Evolutionary conservation across 2,888 invertebrate genomes (phyloP), one percentile per base, ranked within the genome.

Genomic region (Apamea anceps): DNA sequence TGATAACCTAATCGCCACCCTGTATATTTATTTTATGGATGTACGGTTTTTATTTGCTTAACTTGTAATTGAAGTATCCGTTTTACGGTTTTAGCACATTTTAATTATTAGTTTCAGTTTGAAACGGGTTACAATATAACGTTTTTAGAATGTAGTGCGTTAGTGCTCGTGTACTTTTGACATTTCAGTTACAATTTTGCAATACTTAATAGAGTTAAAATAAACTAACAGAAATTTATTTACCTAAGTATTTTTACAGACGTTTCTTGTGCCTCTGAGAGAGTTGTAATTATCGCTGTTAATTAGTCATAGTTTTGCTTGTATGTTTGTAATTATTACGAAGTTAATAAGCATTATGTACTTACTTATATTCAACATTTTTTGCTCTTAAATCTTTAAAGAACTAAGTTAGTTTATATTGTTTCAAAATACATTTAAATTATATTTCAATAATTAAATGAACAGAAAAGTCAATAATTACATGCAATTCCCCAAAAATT

Each of bases 171-270:
- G 10, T 62, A 28, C 2, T 45, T 76, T 60, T 62, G 54, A 70
- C n/a, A 77, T 66, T 42, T 45, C 25, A 48, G n/a, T 73, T 32
- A 75, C 3, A 0, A 68, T 66, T 85, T 85, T 3, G 57, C 72
- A 75, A 51, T 25, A 25, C 25, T 3, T 60, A 12, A 0, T 57
- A 57, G 25, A 12, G n/a, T 60, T 51, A 1, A 60, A 60, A 60
- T 13, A 60, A 67, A 37, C 15, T 51, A n/a, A 81, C 15, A 28
- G 57, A 71, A 67, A 81, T 74, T 85, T 66, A 74, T 74, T 73
- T 72, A n/a, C 60, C 10, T 45, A 21, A 32, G 0, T 25, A 67
- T 72, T 62, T 72, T 15, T 54, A 66, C 51, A 12, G 10, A 77
- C 21, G 25, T 67, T 66, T 72, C n/a, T 72, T 32, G 42, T 66